Base-by-base conservation (phyloP, 2,797 vertebrate genomes). In the Acrocephalus scirpaceus region DNA sequence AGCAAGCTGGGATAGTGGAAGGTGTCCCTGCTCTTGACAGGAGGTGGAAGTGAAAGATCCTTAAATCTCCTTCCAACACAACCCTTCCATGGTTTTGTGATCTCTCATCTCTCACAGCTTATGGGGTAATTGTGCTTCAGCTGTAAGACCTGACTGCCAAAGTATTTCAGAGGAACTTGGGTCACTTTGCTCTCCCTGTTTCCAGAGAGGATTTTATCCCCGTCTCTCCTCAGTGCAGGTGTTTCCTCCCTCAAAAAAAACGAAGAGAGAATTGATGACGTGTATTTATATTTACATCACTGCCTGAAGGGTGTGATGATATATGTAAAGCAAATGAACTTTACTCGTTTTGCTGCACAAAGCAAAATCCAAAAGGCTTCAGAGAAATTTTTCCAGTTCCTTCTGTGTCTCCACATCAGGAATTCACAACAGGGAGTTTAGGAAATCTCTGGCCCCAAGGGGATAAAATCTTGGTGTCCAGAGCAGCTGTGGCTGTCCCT, bases 231-330 rank as follows among this genome's bases (percentile, higher is more conserved):
- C 50, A 11, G 11, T 36, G 64, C 47, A 29, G 15, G 4, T 64
- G 25, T 69, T 47, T 48, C n/a, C 30, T 62, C 50, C 47, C 50
- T 36, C 2, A 5, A 6, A 29, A 36, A 36, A 36, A 58, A 36
- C 10, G 5, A n/a, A 47, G 20, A 30, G 7, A 26, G 38, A 16
- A 3, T 38, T 27, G 40, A 23, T 57, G 26, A 10, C 8, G 2
- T 42, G 2, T 29, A 9, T 86, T 87, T 64, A 12, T 22, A 4
- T 56, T 73, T 21, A 5, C 17, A 4, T 23, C 53, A 3, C 2
- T 10, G 1, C 4, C 29, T 15, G 36, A 7, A 30, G 2, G 3
- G 2, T 2, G 27, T 9, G 8, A 4, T 30, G 7, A 11, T 15
- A 1, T 0, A 6, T 3, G 16, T 12, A 10, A 50, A 83, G 30